Conservation (phyloP, 2,113 vertebrate genomes). For the Stictonetta naevosa region DNA sequence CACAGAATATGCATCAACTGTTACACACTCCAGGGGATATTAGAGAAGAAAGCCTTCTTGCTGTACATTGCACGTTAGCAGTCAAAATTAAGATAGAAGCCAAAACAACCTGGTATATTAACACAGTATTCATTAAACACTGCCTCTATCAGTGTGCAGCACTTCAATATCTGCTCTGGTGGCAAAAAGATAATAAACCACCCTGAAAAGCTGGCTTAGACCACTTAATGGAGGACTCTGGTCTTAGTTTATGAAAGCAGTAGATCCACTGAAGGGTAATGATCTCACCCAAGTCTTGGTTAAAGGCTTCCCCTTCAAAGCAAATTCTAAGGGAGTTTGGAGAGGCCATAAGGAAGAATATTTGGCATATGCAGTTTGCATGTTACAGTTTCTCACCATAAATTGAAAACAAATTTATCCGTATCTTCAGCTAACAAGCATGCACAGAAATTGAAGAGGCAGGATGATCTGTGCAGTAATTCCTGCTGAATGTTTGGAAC, state of each 20-base stretch:
- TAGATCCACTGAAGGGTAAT: background rate
- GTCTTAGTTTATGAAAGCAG: background rate
- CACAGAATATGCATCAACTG: background rate
- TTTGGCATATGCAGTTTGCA: background rate
- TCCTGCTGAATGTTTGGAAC: background rate
- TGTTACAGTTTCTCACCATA: background rate
- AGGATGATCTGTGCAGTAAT: background rate
- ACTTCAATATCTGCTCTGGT: background rate
- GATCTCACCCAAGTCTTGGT: background rate
- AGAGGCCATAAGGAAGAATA: background rate
- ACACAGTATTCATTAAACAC: background rate
- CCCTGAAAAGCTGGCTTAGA: background rate
- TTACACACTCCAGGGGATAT: background rate
- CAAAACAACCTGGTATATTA: background rate
- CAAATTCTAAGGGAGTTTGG: background rate
- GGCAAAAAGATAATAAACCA: background rate
- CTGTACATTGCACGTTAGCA: background rate
- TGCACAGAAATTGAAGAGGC: background rate
- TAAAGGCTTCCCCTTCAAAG: slow-evolving; percentile 17
- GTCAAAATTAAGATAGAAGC: background rate
- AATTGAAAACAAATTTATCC: background rate
- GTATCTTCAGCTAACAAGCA: background rate
- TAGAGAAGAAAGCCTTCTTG: background rate
- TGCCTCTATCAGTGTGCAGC: background rate
- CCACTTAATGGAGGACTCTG: background rate